phyloP scores from a whole-genome alignment of 2,797 vertebrate species.

The Urophycis tenuis region DNA sequence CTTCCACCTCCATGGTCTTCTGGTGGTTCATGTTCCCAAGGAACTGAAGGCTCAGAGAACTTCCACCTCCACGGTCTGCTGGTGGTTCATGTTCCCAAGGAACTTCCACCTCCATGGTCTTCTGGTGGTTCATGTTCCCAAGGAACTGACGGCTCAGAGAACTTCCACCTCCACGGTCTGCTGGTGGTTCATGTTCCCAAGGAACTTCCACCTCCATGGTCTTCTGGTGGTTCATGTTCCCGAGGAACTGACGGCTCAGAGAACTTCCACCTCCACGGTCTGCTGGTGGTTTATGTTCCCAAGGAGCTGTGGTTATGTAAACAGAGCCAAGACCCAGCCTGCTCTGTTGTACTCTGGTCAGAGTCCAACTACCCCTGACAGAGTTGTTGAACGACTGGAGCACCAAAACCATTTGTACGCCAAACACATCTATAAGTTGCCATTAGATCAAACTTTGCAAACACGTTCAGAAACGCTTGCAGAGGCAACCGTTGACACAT shows the following conservation, averaged over 20 bases:
- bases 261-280: not conserved
- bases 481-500: not conserved
- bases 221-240: not conserved
- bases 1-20: not conserved
- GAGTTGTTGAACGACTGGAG: slow-evolving; percentile 25
- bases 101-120: slow-evolving; percentile 4
- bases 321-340: not conserved
- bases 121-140: not conserved
- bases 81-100: slow-evolving; percentile 3
- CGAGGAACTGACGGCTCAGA: slow-evolving; percentile 20
- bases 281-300: not conserved
- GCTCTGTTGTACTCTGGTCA: slow-evolving; percentile 8
- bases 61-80: not conserved
- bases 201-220: slow-evolving; percentile 6
- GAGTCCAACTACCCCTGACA: slow-evolving; percentile 40
- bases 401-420: not conserved
- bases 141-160: slow-evolving; percentile 16
- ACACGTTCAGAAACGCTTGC: not conserved
- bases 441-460: not conserved
- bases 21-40: slow-evolving; percentile 2
- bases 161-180: not conserved
- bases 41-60: slow-evolving; percentile 13
- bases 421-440: not conserved
- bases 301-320: slow-evolving; percentile 43
- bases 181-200: not conserved